These are phyloP conservation scores for Edolisoma coerulescens DNA, from an alignment of 2,113 vertebrate species.

Conservation along the genomic window DNA sequence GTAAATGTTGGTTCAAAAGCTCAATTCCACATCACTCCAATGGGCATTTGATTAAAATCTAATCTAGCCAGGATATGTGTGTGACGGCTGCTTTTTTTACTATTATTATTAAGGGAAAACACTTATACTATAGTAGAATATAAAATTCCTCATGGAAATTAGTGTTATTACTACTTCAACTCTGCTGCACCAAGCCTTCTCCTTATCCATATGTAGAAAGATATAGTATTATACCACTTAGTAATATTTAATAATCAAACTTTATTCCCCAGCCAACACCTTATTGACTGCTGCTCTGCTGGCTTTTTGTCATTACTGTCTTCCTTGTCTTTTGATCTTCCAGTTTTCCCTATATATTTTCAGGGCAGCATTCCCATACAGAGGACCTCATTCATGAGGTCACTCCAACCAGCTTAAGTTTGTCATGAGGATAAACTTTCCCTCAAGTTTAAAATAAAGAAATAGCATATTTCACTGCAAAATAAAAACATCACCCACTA, in stretches of 20 bases:
- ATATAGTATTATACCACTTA: neutral
- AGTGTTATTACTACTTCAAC: neutral
- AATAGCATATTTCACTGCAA: neutral
- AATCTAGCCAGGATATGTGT: neutral
- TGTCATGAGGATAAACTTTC: neutral
- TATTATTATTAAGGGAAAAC: neutral
- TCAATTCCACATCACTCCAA: neutral
- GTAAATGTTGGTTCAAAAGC: neutral
- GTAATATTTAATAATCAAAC: neutral
- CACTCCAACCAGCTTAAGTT: neutral
- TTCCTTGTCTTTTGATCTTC: neutral
- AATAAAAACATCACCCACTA: neutral
- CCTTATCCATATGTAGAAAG: neutral
- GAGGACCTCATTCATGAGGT: neutral
- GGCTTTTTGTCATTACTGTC: neutral
- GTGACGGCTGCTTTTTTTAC: neutral
- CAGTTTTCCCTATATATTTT: neutral
- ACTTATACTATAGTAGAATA: neutral
- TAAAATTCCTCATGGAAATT: neutral
- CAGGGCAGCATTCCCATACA: neutral
- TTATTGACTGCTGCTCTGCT: neutral
- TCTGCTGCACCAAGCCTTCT: neutral
- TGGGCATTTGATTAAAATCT: neutral
- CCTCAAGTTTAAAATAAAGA: neutral
- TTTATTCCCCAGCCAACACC: neutral